Base-by-base conservation (phyloP, 2,113 vertebrate species). In the Polypterus senegalus region DNA sequence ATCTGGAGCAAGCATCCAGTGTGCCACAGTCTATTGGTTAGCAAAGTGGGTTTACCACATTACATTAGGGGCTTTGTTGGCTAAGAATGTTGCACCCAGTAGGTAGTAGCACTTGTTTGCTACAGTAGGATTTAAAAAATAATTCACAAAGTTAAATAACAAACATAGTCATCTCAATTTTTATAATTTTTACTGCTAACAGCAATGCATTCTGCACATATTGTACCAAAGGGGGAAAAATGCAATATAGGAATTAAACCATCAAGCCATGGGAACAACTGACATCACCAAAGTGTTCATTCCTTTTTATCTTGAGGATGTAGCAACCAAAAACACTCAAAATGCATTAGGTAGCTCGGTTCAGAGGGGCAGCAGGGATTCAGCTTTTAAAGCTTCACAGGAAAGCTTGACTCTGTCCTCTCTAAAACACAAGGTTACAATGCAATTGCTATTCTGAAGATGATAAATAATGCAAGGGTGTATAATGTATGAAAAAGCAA, bases 331-430 rank as follows among this genome's bases (percentile, higher is more conserved):
- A 63, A 66, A 66, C 66, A 68, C 60, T 68, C 66, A 63, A 63
- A 66, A 64, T 70, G 67, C 72, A 71, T 74, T 65, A 71, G 67
- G 48, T 2, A 51, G 47, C 57, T 47, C 55, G 46, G 64, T 64
- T 65, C 67, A 66, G 57, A 57, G 58, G 61, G 66, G 54, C 57
- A 51, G 60, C 53, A 54, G 63, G 65, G 67, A 72, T 66, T 73
- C 60, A 10, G 52, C 53, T 55, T 59, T 51, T 64, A 59, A 48
- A 49, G 66, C 66, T 57, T 65, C 54, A 59, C 47, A 52, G 57
- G 48, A 51, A 62, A 58, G 57, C n/a, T 45, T 61, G 52, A 49
- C 54, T 48, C 61, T 6, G 4, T 63, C 68, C 66, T 65, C 53
- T 2, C 6, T 48, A 54, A 54, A 57, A 52, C 48, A 54, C 55